These are phyloP conservation scores for Sebastes goodei DNA, from an alignment of 2,797 vertebrate species.

Conservation along the genomic window DNA sequence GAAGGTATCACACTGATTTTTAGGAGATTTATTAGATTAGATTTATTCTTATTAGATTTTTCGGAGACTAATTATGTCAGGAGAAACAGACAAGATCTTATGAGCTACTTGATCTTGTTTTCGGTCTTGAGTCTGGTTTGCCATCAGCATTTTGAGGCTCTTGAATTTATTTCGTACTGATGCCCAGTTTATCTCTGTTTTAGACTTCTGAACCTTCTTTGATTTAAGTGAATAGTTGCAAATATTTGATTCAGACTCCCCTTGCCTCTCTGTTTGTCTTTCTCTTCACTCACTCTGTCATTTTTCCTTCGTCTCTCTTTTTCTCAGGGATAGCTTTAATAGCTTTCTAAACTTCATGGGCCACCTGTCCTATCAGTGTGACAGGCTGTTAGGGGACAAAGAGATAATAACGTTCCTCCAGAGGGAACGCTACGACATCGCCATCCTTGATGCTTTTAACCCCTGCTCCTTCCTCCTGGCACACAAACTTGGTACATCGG, in stretches of 20 bases:
- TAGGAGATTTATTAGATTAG: background rate
- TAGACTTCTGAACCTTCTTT: background rate
- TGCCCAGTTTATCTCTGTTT: background rate
- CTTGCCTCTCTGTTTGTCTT: background rate
- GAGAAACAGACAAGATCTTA: background rate
- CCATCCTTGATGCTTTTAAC: slow-evolving; percentile 73
- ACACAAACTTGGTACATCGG: slow-evolving; percentile 67
- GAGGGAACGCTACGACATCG: slow-evolving; percentile 64
- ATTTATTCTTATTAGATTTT: background rate
- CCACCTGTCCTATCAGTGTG: slow-evolving; percentile 73
- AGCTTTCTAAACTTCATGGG: slow-evolving; percentile 55
- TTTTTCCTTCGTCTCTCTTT: slow-evolving; percentile 14
- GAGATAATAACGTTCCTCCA: slow-evolving; percentile 67
- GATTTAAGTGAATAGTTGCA: background rate
- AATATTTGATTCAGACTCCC: background rate
- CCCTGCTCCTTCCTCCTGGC: slow-evolving; percentile 76
- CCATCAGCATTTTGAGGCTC: background rate
- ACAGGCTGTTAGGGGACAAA: slow-evolving; percentile 58
- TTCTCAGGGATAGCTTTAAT: slow-evolving; percentile 55
- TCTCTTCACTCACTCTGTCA: background rate
- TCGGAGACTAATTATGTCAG: background rate
- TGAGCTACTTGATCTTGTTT: background rate
- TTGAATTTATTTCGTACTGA: background rate
- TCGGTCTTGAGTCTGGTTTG: background rate
- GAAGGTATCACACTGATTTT: slow-evolving; percentile 40